Evolutionary conservation across 2,888 invertebrate genomes (phyloP).

Genomic region (Meghimatium bilineatum): DNA sequence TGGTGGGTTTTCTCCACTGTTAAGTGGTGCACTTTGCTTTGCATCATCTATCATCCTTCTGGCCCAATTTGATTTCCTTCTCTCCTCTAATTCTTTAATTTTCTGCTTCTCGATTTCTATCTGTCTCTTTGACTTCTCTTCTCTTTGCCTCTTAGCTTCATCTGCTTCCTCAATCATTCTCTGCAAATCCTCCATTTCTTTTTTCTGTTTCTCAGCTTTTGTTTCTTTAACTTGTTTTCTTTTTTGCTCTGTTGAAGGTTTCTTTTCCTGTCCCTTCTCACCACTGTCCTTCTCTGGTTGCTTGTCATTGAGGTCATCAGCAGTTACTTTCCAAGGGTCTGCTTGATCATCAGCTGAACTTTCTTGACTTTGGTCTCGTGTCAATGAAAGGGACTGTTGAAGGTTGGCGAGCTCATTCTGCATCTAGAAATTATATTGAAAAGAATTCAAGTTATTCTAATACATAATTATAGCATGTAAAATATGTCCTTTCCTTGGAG

Average conservation of each 20-base stretch:
- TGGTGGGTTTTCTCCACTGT: background rate
- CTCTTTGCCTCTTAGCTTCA: slow-evolving; percentile 29
- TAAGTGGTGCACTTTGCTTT: background rate
- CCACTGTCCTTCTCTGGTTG: background rate
- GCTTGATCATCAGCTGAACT: background rate
- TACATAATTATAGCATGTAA: background rate
- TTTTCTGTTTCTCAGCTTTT: slow-evolving; percentile 28
- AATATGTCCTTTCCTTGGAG: too few species aligned
- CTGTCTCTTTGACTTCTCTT: slow-evolving; percentile 26
- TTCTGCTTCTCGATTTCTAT: slow-evolving; percentile 33
- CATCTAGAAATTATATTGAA: slow-evolving; percentile 26
- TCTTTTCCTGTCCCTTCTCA: slow-evolving; percentile 14
- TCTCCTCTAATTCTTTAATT: slow-evolving; percentile 21
- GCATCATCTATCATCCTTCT: slow-evolving; percentile 34
- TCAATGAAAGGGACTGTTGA: slow-evolving; percentile 19
- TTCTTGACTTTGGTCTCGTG: background rate
- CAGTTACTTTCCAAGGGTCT: slow-evolving; percentile 38
- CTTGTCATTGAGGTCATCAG: background rate
- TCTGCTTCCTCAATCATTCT: slow-evolving; percentile 35
- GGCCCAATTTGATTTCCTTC: slow-evolving; percentile 16
- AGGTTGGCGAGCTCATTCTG: slow-evolving; percentile 29
- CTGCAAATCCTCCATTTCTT: slow-evolving; percentile 37
- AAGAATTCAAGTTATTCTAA: background rate
- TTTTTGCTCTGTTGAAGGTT: slow-evolving; percentile 8
- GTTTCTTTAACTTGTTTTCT: slow-evolving; percentile 15